These are phyloP conservation scores for Microplitis deprimator DNA, from an alignment of 2,888 invertebrate species.

Conservation along the genomic window DNA sequence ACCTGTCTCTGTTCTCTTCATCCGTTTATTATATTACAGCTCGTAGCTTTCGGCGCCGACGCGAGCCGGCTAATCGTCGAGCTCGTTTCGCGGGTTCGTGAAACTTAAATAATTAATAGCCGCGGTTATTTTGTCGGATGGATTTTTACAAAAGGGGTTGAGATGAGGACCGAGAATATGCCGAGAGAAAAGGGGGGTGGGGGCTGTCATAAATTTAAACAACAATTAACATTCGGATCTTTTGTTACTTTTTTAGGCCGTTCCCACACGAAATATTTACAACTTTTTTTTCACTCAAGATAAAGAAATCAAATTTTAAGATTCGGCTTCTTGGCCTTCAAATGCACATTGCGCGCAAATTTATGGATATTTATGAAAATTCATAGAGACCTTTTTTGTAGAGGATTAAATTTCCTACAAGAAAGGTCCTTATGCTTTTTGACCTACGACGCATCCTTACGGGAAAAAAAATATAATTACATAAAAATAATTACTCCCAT, in stretches of 20 bases:
- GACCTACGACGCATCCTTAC: no score
- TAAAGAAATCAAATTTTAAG: neutral
- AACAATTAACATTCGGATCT: conserved; percentile 67
- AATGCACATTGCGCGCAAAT: neutral
- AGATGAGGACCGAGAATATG: no score
- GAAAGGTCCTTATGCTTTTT: no score
- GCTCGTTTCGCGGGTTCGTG: conserved; percentile 56
- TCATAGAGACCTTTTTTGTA: no score
- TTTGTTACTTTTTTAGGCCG: conserved; percentile 51
- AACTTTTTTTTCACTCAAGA: neutral
- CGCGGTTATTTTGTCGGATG: conserved; percentile 58
- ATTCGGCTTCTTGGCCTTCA: neutral
- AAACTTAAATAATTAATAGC: conserved; percentile 57
- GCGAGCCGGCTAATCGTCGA: conserved; percentile 59
- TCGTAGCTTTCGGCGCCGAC: conserved; percentile 36
- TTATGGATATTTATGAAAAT: no score
- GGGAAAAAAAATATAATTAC: no score
- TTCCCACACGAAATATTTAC: conserved; percentile 59
- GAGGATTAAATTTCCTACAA: no score
- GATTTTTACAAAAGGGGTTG: neutral
- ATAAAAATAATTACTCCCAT: no score
- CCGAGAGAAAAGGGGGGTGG: conserved; percentile 36
- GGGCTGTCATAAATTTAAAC: conserved; percentile 68
- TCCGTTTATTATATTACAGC: conserved; percentile 20
- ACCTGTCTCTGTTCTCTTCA: conserved; percentile 9